These are phyloP conservation scores for Drosophila robusta DNA, from an alignment of 2,888 invertebrate genomes.

Conservation along the genomic window DNA sequence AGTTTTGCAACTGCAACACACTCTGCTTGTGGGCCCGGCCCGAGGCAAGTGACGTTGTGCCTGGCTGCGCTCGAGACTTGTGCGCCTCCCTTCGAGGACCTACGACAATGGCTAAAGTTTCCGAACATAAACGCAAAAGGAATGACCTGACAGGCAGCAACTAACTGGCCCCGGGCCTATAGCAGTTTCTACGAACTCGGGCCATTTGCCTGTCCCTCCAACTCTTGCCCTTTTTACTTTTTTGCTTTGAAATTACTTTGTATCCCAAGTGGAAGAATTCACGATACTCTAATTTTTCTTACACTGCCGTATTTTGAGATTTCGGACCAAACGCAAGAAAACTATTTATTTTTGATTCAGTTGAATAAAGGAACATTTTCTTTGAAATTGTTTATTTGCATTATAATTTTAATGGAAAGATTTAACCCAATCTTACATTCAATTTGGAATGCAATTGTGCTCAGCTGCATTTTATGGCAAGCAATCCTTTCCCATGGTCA, in stretches of 20 bases:
- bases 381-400: no score
- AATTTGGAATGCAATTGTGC: slow-evolving; percentile 19
- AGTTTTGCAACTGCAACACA: slow-evolving; percentile 37
- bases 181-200: slow-evolving; percentile 30
- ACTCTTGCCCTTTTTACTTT: slow-evolving; percentile 13
- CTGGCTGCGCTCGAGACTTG: slow-evolving; percentile 41
- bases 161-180: slow-evolving; percentile 32
- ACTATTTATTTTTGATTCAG: no score
- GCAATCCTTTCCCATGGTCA: slow-evolving; percentile 48
- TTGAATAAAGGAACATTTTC: no score
- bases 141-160: slow-evolving; percentile 60
- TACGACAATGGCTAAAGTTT: slow-evolving; percentile 75
- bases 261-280: slow-evolving; percentile 37
- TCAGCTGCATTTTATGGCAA: slow-evolving; percentile 22
- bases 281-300: slow-evolving; percentile 18
- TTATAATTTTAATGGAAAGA: no score
- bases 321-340: neutral
- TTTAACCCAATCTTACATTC: neutral
- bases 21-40: slow-evolving; percentile 21
- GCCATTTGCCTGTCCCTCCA: slow-evolving; percentile 12
- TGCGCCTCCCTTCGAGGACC: slow-evolving; percentile 64
- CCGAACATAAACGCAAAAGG: slow-evolving; percentile 47
- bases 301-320: neutral
- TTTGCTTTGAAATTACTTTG: slow-evolving; percentile 48
- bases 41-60: slow-evolving; percentile 48